These are phyloP conservation scores for Neolamprologus ventralis DNA, from an alignment of 2,113 vertebrate genomes.

Conservation along the genomic window DNA sequence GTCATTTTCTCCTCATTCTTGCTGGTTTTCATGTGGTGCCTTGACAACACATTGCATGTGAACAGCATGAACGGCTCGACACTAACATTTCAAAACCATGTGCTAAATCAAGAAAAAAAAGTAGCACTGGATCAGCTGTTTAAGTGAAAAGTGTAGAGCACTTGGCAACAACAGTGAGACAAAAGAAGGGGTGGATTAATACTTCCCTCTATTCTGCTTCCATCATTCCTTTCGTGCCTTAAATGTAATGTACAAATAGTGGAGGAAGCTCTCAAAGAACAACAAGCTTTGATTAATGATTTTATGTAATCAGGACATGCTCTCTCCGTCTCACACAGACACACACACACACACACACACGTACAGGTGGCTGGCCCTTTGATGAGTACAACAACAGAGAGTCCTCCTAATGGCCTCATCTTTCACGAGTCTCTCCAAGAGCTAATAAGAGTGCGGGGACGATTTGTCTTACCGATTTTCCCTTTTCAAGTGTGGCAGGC, in stretches of 20 bases:
- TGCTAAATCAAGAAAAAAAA: background rate
- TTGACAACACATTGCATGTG: background rate
- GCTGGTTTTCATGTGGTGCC: background rate
- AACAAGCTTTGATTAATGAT: slow-evolving; percentile 39
- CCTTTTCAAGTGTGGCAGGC: slow-evolving; percentile 58
- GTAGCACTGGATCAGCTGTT: background rate
- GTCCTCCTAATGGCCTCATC: slow-evolving; percentile 58
- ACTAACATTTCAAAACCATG: background rate
- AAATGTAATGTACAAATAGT: background rate
- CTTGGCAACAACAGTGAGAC: background rate
- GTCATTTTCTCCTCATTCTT: background rate
- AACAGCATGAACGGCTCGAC: background rate
- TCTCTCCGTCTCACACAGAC: background rate
- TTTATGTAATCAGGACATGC: slow-evolving; percentile 28
- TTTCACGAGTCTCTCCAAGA: slow-evolving; percentile 56
- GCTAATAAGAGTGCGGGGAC: slow-evolving; percentile 60
- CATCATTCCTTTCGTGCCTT: background rate
- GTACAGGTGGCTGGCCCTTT: slow-evolving; percentile 40
- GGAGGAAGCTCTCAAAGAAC: background rate
- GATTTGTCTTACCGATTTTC: slow-evolving; percentile 70
- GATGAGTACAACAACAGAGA: slow-evolving; percentile 44
- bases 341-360: background rate
- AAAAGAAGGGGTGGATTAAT: background rate
- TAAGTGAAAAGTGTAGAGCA: background rate
- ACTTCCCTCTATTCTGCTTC: background rate